A percentile compares a stretch with the other conserved stretches of the same genome.
These are phyloP conservation scores for Cephus nigrinus DNA, from an alignment of 2,888 invertebrate species.

Conservation along the genomic window DNA sequence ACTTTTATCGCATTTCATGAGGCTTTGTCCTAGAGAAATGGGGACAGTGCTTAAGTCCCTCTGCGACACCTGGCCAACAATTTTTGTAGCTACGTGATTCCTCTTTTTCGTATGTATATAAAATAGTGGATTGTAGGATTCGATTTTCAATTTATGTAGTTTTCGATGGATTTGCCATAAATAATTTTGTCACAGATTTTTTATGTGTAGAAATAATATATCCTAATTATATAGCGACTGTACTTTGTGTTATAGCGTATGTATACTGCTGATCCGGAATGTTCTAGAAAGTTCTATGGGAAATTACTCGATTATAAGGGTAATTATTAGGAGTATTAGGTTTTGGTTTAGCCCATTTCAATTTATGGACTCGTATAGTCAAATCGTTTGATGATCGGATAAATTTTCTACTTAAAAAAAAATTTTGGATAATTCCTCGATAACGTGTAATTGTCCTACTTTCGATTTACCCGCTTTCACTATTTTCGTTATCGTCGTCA, in stretches of 20 bases:
- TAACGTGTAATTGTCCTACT: not conserved
- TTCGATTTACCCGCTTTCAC: not conserved
- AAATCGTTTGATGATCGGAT: not conserved
- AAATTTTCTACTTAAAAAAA: not conserved
- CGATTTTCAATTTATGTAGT: too few species aligned
- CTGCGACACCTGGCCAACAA: not conserved
- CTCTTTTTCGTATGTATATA: not conserved
- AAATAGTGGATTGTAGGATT: not conserved
- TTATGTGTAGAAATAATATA: not conserved
- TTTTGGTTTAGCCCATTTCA: not conserved
- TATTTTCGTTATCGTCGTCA: not conserved
- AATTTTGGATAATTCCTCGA: not conserved
- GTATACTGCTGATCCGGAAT: not conserved
- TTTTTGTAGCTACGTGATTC: not conserved
- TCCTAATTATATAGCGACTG: not conserved
- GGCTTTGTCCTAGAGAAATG: conserved; percentile 2
- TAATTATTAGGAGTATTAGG: conserved; percentile 14
- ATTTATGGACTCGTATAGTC: not conserved
- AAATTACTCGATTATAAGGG: conserved; percentile 12
- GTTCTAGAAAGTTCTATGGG: conserved; percentile 14
- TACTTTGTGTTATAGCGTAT: not conserved
- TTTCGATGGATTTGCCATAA: not conserved
- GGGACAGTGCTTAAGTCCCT: not conserved
- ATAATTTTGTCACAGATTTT: not conserved
- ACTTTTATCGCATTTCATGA: conserved; percentile 22